Conservation (phyloP, 2,113 vertebrate species). For the Cyrtonyx montezumae region DNA sequence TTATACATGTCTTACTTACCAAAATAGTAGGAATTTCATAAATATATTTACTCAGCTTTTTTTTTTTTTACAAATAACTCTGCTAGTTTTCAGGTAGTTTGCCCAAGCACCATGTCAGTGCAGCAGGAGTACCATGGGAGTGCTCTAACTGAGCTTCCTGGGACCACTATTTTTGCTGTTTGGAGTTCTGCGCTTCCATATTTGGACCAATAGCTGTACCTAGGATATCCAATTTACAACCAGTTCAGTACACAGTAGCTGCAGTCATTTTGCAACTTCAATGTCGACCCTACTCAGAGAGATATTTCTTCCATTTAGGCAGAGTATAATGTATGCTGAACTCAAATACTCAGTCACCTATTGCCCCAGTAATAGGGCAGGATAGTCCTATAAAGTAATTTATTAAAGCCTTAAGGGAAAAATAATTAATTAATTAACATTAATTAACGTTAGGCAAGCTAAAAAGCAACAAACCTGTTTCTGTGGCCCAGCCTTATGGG, state of each 20-base stretch:
- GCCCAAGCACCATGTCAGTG: background rate
- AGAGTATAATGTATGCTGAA: background rate
- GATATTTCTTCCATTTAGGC: background rate
- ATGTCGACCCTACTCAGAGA: background rate
- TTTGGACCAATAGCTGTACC: background rate
- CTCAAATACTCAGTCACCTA: background rate
- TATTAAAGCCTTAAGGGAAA: background rate
- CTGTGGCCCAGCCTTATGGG: background rate
- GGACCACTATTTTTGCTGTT: accelerated
- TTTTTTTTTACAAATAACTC: background rate
- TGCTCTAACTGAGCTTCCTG: background rate
- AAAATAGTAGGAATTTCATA: background rate
- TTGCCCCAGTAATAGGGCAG: background rate
- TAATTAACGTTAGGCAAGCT: background rate
- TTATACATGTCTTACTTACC: background rate
- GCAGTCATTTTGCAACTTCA: background rate
- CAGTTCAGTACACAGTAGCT: background rate
- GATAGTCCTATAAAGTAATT: background rate
- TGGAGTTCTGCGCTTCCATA: background rate
- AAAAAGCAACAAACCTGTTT: background rate
- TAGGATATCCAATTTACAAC: background rate
- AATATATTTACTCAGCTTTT: background rate
- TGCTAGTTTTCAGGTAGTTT: background rate
- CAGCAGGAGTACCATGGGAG: accelerated
- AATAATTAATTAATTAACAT: background rate